Evolutionary conservation across 2,888 invertebrate genomes (phyloP), one percentile per base, ranked within the genome.

Genomic region (Cataglyphis rosenhaueri): DNA sequence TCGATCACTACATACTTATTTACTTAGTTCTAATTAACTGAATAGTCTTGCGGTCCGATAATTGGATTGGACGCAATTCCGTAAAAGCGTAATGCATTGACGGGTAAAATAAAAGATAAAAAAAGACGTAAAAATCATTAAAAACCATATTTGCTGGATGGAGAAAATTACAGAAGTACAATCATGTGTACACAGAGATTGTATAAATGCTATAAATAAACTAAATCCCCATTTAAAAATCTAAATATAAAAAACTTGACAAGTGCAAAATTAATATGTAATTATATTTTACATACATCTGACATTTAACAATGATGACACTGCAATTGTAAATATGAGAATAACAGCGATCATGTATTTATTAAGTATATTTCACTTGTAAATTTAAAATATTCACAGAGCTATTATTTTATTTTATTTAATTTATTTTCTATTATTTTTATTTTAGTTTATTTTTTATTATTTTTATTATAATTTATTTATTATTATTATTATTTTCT

Each of bases 1-100:
- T 78, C 57, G 57, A 57, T 68, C 41, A 41, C 21, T 66, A 57
- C 57, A 32, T 21, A 44, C 21, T 66, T 76, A 66, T 76, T 66
- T 55, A 29, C 66, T 18, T 41, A 32, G 41, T 59, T 78, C 57
- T 78, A 78, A 78, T 78, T 78, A 78, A 44, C 57, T 12, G 41
- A 41, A n/a, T 41, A 15, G 44, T 68, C 55, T 41, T 38, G 57
- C 12, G 68, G 21, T 32, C 21, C 32, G 41, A 41, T 78, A 78
- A 78, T 68, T 41, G 70, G 44, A 78, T 68, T 78, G 48, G 21
- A 57, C 41, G 21, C 70, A 68, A 70, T 79, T 61, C 29, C 41
- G 15, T 15, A 44, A 12, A 44, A 44, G 66, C 44, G 15, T 62
- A 65, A 73, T 74, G 38, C 21, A n/a, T 25, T 10, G 32, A 64